These are phyloP conservation scores for Leucophenga varia DNA, from an alignment of 1,140 invertebrate genomes.

Conservation along the genomic window DNA sequence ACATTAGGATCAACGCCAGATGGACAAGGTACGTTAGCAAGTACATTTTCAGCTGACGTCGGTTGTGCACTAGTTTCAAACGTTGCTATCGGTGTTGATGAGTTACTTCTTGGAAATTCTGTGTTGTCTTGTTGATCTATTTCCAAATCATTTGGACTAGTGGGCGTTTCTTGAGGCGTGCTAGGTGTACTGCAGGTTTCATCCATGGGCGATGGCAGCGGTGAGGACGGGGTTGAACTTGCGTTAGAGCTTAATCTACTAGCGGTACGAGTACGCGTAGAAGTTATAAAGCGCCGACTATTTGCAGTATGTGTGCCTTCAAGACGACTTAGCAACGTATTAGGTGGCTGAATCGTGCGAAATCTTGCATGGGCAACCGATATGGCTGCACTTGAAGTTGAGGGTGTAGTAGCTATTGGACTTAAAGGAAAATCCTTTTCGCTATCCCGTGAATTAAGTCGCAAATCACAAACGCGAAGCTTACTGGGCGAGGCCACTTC, in stretches of 20 bases:
- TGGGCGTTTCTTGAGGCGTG: conserved; percentile 54
- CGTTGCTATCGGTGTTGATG: conserved; percentile 5
- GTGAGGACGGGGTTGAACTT: conserved; percentile 58
- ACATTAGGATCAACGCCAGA: conserved; percentile 64
- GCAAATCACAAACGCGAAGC: conserved; percentile 63
- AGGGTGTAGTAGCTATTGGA: conserved; percentile 25
- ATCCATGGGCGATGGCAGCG: conserved; percentile 49
- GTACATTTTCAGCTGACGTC: conserved; percentile 17
- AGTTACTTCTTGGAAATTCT: conserved; percentile 8
- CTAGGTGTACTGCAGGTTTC: conserved; percentile 56
- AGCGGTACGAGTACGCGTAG: conserved; percentile 23
- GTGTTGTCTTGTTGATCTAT: conserved; percentile 12
- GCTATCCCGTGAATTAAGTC: conserved; percentile 61
- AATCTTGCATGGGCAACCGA: conserved; percentile 25
- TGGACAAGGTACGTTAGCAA: conserved; percentile 55
- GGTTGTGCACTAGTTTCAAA: conserved; percentile 5
- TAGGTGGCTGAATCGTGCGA: conserved; percentile 43
- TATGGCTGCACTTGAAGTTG: conserved; percentile 20
- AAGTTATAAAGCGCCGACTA: conserved; percentile 30
- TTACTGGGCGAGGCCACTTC: conserved; percentile 64
- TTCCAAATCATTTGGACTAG: conserved; percentile 38
- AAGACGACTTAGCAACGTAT: conserved; percentile 36
- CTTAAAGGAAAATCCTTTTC: conserved; percentile 58
- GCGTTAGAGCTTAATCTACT: conserved; percentile 41
- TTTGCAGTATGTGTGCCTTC: conserved; percentile 27